phyloP scores from a whole-genome alignment of 2,797 vertebrate genomes.

The Sebastes iracundus region DNA sequence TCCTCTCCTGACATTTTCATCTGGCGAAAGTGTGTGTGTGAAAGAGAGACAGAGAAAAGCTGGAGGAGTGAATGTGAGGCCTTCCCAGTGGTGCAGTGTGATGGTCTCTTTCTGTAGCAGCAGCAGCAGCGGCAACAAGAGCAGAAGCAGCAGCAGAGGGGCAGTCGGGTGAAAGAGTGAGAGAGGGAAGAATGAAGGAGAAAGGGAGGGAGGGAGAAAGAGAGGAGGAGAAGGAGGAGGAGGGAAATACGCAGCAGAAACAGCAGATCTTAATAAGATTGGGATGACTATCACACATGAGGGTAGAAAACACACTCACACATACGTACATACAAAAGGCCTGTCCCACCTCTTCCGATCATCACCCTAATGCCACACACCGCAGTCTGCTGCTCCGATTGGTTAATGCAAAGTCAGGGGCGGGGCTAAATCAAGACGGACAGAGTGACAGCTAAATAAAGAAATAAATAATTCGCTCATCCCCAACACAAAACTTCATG shows the following conservation, averaged over 20 bases:
- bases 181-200: neutral
- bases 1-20: slow-evolving; percentile 86
- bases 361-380: slow-evolving; percentile 63
- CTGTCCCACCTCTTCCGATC: slow-evolving; percentile 66
- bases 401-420: slow-evolving; percentile 54
- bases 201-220: neutral
- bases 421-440: neutral
- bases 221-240: neutral
- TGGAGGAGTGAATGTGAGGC: slow-evolving; percentile 56
- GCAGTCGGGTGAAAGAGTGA: slow-evolving; percentile 31
- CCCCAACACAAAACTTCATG: neutral
- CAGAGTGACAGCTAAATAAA: neutral
- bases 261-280: slow-evolving; percentile 81
- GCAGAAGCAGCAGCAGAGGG: slow-evolving; percentile 56
- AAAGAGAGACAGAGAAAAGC: slow-evolving; percentile 19
- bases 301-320: slow-evolving; percentile 62
- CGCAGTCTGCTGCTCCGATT: slow-evolving; percentile 67
- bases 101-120: slow-evolving; percentile 58
- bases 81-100: slow-evolving; percentile 60
- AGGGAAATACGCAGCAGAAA: slow-evolving; percentile 60
- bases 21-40: slow-evolving; percentile 53
- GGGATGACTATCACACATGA: slow-evolving; percentile 84
- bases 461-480: neutral
- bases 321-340: neutral
- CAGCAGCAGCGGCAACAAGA: slow-evolving; percentile 49